Conservation (phyloP, 1,140 invertebrate genomes). For the Drosophila equinoxialis region DNA sequence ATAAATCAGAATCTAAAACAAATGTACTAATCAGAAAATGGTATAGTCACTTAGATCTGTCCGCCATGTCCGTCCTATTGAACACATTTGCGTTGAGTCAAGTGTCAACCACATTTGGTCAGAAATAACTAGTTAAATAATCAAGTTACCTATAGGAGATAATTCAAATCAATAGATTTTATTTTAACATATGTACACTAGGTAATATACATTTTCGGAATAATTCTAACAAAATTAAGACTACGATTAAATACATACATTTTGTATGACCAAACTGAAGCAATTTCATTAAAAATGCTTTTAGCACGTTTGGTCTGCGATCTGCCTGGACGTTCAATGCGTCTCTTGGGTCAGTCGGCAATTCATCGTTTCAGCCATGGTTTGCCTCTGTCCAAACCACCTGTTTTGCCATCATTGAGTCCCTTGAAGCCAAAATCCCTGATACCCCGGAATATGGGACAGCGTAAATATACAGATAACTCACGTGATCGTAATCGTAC, state of each 20-base stretch:
- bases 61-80: not conserved
- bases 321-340: slow-evolving; percentile 35
- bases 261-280: not conserved
- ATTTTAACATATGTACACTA: not conserved
- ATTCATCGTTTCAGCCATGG: slow-evolving; percentile 17
- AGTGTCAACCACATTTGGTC: not conserved
- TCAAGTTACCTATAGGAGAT: not conserved
- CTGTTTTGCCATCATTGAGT: not conserved
- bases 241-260: too few species aligned
- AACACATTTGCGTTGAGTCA: not conserved
- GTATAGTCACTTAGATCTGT: too few species aligned
- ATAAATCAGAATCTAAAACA: too few species aligned
- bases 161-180: not conserved
- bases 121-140: not conserved
- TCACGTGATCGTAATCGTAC: slow-evolving; percentile 42
- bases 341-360: slow-evolving; percentile 25
- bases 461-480: slow-evolving; percentile 54
- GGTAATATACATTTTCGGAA: not conserved
- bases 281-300: slow-evolving; percentile 36
- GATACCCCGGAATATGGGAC: not conserved
- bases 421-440: slow-evolving; percentile 5
- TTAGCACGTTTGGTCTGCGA: slow-evolving; percentile 48
- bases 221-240: not conserved
- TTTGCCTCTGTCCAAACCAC: not conserved
- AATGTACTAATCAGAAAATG: too few species aligned